Evolutionary conservation across 2,888 invertebrate genomes (phyloP).

Genomic region (Cyclophora albipunctata): DNA sequence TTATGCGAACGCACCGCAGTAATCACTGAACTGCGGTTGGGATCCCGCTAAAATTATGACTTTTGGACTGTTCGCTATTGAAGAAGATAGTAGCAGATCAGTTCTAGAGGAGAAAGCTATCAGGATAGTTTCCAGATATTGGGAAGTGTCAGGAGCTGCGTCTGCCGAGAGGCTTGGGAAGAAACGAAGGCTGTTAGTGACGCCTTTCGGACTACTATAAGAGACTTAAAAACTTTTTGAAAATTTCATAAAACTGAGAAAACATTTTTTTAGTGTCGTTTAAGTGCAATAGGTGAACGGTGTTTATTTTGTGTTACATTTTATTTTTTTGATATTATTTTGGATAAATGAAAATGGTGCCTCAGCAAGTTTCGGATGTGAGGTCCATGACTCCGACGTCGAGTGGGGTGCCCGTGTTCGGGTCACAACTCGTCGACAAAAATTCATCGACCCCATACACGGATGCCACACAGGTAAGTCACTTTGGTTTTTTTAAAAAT

Average conservation of each 20-base stretch:
- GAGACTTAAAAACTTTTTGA: slow-evolving; percentile 21
- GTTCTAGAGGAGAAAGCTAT: slow-evolving; percentile 65
- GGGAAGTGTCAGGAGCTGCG: slow-evolving; percentile 59
- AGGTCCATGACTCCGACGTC: slow-evolving; percentile 76
- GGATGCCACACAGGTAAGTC: slow-evolving; percentile 96
- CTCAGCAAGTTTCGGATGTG: slow-evolving; percentile 79
- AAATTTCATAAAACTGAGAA: slow-evolving; percentile 18
- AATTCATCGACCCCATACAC: slow-evolving; percentile 96
- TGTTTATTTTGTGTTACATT: slow-evolving; percentile 54
- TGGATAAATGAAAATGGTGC: slow-evolving; percentile 80
- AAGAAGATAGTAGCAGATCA: slow-evolving; percentile 66
- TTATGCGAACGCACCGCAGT: slow-evolving; percentile 67
- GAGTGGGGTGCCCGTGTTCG: slow-evolving; percentile 84
- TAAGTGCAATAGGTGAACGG: slow-evolving; percentile 70
- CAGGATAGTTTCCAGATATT: slow-evolving; percentile 70
- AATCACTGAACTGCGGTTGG: slow-evolving; percentile 63
- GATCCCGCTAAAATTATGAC: slow-evolving; percentile 71
- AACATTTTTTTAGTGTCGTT: slow-evolving; percentile 43
- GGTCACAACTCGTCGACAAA: slow-evolving; percentile 92
- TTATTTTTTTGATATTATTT: slow-evolving; percentile 36
- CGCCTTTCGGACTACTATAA: slow-evolving; percentile 59
- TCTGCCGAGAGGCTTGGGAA: slow-evolving; percentile 61
- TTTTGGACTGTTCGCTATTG: slow-evolving; percentile 68
- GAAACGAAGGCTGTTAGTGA: slow-evolving; percentile 46
- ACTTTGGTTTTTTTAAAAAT: slow-evolving; percentile 3